phyloP scores from a whole-genome alignment of 2,888 invertebrate genomes.

The Ctena decussata region DNA sequence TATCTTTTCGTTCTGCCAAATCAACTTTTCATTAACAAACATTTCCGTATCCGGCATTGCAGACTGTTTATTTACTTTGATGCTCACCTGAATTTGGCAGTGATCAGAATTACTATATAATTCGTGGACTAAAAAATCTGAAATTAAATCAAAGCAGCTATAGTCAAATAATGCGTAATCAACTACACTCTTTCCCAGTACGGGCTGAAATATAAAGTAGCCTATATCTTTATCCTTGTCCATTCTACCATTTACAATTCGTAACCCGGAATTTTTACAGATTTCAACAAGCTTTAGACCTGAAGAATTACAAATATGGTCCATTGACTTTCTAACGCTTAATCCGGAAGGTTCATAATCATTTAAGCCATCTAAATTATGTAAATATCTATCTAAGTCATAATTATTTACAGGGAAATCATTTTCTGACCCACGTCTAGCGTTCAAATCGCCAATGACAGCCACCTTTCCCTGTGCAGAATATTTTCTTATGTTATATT shows the following conservation, averaged over 20 bases:
- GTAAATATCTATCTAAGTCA: neutral
- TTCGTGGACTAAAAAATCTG: neutral
- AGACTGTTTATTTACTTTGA: neutral
- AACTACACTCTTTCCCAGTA: neutral
- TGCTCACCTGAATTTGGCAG: neutral
- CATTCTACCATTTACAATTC: constrained; percentile 14
- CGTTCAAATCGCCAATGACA: constrained; percentile 18
- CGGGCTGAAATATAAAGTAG: neutral
- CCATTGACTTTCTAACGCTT: neutral
- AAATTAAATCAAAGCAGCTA: neutral
- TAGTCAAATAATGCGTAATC: neutral
- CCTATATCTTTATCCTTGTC: constrained; percentile 8
- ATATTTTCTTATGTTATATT: constrained; percentile 1
- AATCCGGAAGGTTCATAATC: neutral
- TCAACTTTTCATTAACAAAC: neutral
- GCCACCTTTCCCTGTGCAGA: neutral
- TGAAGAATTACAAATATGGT: neutral
- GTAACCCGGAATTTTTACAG: neutral
- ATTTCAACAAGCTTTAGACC: constrained; percentile 2
- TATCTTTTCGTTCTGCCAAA: neutral
- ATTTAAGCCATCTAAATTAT: neutral
- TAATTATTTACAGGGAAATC: neutral
- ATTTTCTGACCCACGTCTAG: neutral
- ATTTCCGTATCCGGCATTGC: neutral
- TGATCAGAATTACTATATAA: neutral